phyloP scores from a whole-genome alignment of 2,113 vertebrate genomes.

The Eudyptes chrysolophus region DNA sequence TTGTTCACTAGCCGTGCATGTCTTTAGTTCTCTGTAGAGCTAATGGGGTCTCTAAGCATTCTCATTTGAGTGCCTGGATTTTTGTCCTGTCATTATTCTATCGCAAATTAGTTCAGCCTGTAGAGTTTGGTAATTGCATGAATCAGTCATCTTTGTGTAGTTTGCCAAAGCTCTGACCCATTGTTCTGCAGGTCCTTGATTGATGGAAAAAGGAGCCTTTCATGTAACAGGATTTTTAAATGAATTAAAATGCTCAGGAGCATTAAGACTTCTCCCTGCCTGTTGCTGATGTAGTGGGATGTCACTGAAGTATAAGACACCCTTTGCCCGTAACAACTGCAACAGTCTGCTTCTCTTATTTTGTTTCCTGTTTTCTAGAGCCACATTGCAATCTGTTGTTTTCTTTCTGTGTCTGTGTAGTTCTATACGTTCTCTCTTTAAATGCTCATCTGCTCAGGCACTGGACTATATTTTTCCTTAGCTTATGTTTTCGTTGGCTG shows the following conservation, averaged over 20 bases:
- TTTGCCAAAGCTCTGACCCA: conserved; percentile 20
- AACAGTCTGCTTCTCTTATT: neutral
- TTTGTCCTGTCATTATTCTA: conserved; percentile 32
- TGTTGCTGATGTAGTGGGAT: neutral
- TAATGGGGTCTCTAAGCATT: neutral
- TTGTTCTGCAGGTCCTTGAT: neutral
- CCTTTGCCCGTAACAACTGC: neutral
- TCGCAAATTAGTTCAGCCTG: conserved; percentile 20
- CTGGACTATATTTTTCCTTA: neutral
- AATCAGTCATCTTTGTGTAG: conserved; percentile 2
- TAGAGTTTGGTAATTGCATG: conserved; percentile 6
- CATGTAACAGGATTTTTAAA: neutral
- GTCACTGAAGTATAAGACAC: neutral
- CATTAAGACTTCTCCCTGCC: neutral
- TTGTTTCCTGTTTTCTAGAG: neutral
- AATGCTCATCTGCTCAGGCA: neutral
- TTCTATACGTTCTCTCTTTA: neutral
- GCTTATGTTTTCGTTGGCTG: neutral
- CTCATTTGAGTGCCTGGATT: conserved; percentile 6
- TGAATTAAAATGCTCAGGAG: neutral
- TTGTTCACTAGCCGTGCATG: neutral
- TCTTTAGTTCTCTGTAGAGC: neutral
- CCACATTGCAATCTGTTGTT: neutral
- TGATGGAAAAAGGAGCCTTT: neutral
- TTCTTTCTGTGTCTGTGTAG: neutral